Base-by-base conservation (phyloP, 2,888 invertebrate genomes). In the Iselma pallidipennis region DNA sequence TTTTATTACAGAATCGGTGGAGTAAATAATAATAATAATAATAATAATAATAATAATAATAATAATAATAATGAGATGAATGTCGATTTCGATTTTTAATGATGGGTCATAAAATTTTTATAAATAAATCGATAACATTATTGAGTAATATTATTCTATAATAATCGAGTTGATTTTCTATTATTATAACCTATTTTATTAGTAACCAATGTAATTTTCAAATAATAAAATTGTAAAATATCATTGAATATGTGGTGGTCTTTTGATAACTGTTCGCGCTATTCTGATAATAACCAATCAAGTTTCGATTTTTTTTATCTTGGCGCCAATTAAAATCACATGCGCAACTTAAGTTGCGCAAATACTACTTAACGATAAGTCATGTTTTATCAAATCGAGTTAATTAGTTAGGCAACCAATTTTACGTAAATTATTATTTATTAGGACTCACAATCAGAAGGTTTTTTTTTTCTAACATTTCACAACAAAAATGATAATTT, bases 161-260 rank as follows among this genome's bases (percentile, higher is more conserved):
- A 16, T 37, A 33, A 33, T 37, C 37, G 16, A 37, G 7, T 16
- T 16, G 37, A 37, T 37, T 37, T 37, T 16, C 37, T 37, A 37
- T 37, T 37, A 42, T 42, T 50, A 50, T 26, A 50, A 50, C 28
- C 28, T 50, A 50, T 50, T 50, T 50, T 50, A 50, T 50, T 50
- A 9, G 16, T 12, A 50, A 29, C 14, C n/a, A 9, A 50, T 49
- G 49, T 14, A 49, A 37, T 37, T 37, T 16, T 37, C 16, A 37
- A 37, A 37, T 37, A 37, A 42, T 42, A 42, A 42, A 42, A 42
- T 37, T 29, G 14, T 37, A 37, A 37, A 37, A 37, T 37, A 37
- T 42, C 21, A 7, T 42, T 10, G 6, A 42, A 21, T 42, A 10
- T 21, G 42, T 33, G 33, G 14, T 33, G 10, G 42, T 42, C 21